Percentiles rank a stretch among this genome's conserved stretches.
Conservation (phyloP, 2,113 vertebrate species). For the Triplophysa rosa region DNA sequence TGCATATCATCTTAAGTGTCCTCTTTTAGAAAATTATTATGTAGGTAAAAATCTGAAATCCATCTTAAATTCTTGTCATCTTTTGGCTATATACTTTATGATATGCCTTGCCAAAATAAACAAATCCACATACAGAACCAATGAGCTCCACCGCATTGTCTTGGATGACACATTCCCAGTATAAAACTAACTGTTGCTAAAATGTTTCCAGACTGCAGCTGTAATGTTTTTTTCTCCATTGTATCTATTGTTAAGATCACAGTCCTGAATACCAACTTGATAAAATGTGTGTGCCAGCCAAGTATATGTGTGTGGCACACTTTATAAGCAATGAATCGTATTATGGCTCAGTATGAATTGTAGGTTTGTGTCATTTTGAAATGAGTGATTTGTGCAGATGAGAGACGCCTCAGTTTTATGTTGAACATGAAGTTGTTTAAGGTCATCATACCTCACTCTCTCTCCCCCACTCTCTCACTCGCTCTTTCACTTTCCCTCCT, state of each 20-base stretch:
- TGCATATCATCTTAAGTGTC: background rate
- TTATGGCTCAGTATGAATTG: constrained; percentile 38
- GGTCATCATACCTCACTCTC: constrained; percentile 34
- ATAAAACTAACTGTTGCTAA: constrained; percentile 29
- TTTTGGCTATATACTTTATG: constrained; percentile 1
- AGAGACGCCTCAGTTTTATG: constrained; percentile 18
- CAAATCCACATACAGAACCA: constrained; percentile 4
- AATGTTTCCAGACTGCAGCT: constrained; percentile 45
- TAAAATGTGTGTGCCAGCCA: constrained; percentile 49
- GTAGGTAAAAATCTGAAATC: constrained; percentile 11
- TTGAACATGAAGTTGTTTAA: constrained; percentile 50
- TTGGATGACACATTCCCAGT: constrained; percentile 19
- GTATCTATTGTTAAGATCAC: constrained; percentile 7
- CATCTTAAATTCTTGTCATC: background rate
- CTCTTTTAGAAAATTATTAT: background rate
- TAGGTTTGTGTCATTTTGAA: constrained; percentile 20
- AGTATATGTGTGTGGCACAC: constrained; percentile 50
- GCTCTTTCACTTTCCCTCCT: constrained; percentile 11
- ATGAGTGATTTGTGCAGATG: constrained; percentile 10
- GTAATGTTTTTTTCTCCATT: constrained; percentile 13
- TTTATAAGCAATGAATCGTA: constrained; percentile 36
- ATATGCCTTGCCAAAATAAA: constrained; percentile 9
- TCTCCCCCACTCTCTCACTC: background rate
- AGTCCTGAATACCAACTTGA: constrained; percentile 40
- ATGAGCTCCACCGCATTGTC: constrained; percentile 11